A percentile compares a stretch with the other conserved stretches of the same genome.
These are phyloP conservation scores for Manis pentadactyla DNA, from an alignment of 2,797 vertebrate species.

Conservation along the genomic window DNA sequence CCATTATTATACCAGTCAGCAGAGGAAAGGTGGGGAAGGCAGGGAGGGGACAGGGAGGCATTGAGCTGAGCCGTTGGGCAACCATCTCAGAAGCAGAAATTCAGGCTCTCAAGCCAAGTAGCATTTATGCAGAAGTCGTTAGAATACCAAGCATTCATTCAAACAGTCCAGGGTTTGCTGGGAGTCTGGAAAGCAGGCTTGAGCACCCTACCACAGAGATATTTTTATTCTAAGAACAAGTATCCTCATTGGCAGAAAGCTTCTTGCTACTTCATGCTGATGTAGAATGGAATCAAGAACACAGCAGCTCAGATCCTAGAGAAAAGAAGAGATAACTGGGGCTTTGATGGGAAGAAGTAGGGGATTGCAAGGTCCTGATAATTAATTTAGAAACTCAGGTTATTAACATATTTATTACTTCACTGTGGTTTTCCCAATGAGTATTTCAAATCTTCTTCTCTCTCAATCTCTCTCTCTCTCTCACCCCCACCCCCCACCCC, in stretches of 20 bases:
- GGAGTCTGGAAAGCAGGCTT: not conserved
- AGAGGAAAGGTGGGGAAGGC: not conserved
- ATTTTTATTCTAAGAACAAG: not conserved
- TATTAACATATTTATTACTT: not conserved
- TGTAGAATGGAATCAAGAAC: not conserved
- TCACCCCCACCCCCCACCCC: not conserved
- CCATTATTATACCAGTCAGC: not conserved
- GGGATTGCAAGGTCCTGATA: not conserved
- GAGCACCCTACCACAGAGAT: not conserved
- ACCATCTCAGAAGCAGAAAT: not conserved
- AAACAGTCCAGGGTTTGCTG: not conserved
- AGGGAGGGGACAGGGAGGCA: not conserved
- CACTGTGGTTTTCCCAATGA: not conserved
- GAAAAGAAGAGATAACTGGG: slow-evolving; percentile 13
- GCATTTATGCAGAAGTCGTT: not conserved
- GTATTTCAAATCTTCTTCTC: not conserved
- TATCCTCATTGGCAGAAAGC: not conserved
- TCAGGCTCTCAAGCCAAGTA: not conserved
- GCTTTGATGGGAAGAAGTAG: not conserved
- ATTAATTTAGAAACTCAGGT: slow-evolving; percentile 21
- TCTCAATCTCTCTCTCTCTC: not conserved
- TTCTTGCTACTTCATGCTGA: not conserved
- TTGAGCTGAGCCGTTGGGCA: not conserved
- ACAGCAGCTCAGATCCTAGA: not conserved
- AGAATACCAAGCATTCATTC: not conserved